Conservation (phyloP, 2,888 invertebrate genomes). For the Cryptosula pallasiana region DNA sequence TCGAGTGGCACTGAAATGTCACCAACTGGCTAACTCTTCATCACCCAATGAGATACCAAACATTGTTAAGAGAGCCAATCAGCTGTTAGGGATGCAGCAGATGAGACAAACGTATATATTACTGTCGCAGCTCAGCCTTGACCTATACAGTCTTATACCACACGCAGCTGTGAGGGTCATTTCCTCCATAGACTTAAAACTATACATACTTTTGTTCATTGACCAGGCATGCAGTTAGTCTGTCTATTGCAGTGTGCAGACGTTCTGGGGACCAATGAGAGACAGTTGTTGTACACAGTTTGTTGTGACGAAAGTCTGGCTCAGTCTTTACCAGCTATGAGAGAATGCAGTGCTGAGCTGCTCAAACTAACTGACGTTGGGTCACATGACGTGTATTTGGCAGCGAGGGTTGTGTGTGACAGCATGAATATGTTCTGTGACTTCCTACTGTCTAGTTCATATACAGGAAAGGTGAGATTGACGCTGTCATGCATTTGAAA, state of each 20-base stretch:
- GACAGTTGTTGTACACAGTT: background rate
- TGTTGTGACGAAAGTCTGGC: conserved; percentile 23
- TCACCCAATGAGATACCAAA: background rate
- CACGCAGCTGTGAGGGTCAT: background rate
- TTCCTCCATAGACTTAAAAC: too few species aligned
- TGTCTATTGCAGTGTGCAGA: background rate
- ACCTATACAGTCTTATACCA: background rate
- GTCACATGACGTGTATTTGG: conserved; percentile 33
- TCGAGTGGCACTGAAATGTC: conserved; percentile 2
- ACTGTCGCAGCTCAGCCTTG: background rate
- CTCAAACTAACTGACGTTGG: conserved; percentile 36
- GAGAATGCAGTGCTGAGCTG: background rate
- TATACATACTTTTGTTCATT: too few species aligned
- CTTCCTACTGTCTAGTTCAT: conserved; percentile 32
- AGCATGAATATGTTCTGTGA: conserved; percentile 42
- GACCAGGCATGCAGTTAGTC: background rate
- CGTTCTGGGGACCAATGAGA: background rate
- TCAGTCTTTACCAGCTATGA: background rate
- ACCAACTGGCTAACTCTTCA: background rate
- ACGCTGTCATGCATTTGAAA: too few species aligned
- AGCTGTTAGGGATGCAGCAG: background rate
- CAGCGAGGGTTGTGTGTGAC: conserved; percentile 35
- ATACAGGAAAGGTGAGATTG: background rate
- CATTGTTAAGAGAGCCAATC: background rate
- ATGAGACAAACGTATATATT: conserved; percentile 12